phyloP scores from a whole-genome alignment of 1,140 invertebrate genomes.

The Lasioglossum albipes region DNA sequence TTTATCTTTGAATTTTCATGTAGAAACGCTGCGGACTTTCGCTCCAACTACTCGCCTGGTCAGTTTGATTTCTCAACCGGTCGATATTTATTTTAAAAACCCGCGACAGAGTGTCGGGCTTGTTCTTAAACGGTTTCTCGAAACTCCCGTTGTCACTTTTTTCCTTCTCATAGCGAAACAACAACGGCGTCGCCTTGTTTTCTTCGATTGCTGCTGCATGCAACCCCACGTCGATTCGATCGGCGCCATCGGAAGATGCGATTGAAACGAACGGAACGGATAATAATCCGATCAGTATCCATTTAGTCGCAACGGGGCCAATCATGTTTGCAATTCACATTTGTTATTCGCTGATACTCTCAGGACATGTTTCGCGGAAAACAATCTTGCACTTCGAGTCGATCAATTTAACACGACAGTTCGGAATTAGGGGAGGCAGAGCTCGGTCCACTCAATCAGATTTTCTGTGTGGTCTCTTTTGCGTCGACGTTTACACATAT shows the following conservation, averaged over 20 bases:
- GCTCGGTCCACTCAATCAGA: neutral
- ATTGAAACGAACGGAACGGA: neutral
- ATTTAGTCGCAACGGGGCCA: neutral
- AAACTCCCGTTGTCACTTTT: slow-evolving; percentile 19
- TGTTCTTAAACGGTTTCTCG: slow-evolving; percentile 46
- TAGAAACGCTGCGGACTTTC: too few species aligned
- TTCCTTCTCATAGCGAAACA: slow-evolving; percentile 35
- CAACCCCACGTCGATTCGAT: neutral
- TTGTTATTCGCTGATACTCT: neutral
- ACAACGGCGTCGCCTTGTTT: slow-evolving; percentile 1
- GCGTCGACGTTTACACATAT: slow-evolving; percentile 41
- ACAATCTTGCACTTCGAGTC: neutral
- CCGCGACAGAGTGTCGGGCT: slow-evolving; percentile 56
- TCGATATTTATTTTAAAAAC: slow-evolving; percentile 65
- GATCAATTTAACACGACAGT: neutral
- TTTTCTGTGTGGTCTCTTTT: neutral
- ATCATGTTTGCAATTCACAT: slow-evolving; percentile 19
- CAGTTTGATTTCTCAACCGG: slow-evolving; percentile 55
- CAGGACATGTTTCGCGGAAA: neutral
- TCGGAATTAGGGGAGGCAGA: neutral
- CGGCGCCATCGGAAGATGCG: neutral
- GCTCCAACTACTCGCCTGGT: slow-evolving; percentile 47
- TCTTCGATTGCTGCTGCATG: neutral
- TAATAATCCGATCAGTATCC: slow-evolving; percentile 20
- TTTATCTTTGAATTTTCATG: too few species aligned